These are phyloP conservation scores for Tipula unca DNA, from an alignment of 2,888 invertebrate species.

Conservation along the genomic window DNA sequence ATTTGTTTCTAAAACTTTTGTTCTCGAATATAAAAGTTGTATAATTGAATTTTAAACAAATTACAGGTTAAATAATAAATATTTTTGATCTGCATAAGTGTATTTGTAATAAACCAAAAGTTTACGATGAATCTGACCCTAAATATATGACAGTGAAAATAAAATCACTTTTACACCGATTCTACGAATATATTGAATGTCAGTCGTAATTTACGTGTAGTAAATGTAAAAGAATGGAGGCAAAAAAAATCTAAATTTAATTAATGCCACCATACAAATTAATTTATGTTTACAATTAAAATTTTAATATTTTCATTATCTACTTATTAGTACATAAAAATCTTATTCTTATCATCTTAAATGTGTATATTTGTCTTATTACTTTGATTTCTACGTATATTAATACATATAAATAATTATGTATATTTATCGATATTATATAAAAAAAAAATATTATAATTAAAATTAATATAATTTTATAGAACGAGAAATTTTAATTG, in stretches of 20 bases:
- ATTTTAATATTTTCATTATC: background rate
- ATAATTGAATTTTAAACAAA: no score
- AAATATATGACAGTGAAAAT: no score
- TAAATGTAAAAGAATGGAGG: background rate
- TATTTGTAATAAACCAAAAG: no score
- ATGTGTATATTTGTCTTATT: constrained; percentile 8
- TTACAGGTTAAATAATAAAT: no score
- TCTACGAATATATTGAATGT: no score
- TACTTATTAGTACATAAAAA: background rate
- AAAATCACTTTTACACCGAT: no score
- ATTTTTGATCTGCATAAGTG: no score
- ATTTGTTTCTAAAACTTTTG: no score
- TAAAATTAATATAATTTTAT: background rate
- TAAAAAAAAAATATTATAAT: background rate
- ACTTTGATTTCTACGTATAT: background rate
- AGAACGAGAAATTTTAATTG: background rate
- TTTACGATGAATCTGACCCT: no score
- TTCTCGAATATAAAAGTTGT: no score
- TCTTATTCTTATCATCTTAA: background rate
- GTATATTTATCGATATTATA: background rate
- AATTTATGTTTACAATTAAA: background rate
- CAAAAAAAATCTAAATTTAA: background rate
- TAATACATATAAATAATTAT: background rate
- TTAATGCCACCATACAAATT: background rate
- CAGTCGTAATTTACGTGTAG: background rate